These are phyloP conservation scores for Lacanobia wlatinum DNA, from an alignment of 2,888 invertebrate genomes.

Conservation along the genomic window DNA sequence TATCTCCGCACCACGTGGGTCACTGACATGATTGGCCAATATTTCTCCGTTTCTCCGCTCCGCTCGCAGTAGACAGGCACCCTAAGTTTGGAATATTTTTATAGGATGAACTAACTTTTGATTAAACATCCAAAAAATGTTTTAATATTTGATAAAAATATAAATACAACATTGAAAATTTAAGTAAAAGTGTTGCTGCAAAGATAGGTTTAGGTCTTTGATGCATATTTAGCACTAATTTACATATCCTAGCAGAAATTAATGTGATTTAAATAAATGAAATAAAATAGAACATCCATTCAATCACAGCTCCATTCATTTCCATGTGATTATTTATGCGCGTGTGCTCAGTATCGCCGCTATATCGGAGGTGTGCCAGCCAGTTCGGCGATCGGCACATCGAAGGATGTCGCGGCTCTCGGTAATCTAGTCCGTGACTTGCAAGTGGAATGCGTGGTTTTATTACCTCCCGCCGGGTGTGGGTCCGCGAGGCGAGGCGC, in stretches of 20 bases:
- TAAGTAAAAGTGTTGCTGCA: not conserved
- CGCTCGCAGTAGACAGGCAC: too few species aligned
- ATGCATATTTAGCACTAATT: not conserved
- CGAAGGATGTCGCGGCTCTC: conserved; percentile 80
- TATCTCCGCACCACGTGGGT: too few species aligned
- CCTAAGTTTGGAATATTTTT: not conserved
- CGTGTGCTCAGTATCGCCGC: conserved; percentile 44
- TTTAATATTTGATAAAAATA: not conserved
- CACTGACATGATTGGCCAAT: too few species aligned
- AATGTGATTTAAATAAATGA: not conserved
- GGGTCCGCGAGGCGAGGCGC: conserved; percentile 4
- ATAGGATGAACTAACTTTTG: not conserved
- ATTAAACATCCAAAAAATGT: not conserved
- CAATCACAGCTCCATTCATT: conserved; percentile 34
- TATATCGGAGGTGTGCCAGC: conserved; percentile 53
- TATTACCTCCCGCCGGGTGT: conserved; percentile 78
- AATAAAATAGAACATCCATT: conserved; percentile 17
- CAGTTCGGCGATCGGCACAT: conserved; percentile 76
- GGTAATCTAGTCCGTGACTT: conserved; percentile 90
- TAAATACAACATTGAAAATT: not conserved
- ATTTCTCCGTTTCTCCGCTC: too few species aligned
- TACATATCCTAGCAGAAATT: not conserved
- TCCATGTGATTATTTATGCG: conserved; percentile 48
- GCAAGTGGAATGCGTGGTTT: conserved; percentile 87
- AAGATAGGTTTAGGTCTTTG: too few species aligned